phyloP scores from a whole-genome alignment of 2,888 invertebrate species.

The Mystacides longicornis region DNA sequence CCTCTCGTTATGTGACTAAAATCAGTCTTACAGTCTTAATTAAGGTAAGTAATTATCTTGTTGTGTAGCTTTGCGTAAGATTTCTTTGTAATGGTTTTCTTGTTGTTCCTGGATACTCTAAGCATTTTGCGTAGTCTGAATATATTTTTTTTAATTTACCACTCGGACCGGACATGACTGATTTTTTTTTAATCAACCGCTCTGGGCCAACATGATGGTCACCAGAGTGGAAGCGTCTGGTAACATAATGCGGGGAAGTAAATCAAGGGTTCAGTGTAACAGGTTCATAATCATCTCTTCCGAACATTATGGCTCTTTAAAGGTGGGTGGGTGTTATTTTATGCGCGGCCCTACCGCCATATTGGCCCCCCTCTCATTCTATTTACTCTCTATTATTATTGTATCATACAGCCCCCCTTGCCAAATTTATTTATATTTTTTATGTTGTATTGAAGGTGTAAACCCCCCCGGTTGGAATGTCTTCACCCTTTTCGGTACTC shows the following conservation, averaged over 20 bases:
- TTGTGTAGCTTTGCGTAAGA: too few relatives aligned
- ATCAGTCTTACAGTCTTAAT: too few relatives aligned
- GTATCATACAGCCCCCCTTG: too few relatives aligned
- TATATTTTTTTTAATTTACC: not conserved
- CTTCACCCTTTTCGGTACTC: too few relatives aligned
- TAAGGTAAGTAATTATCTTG: too few relatives aligned
- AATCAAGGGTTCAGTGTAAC: not conserved
- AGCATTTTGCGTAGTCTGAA: not conserved
- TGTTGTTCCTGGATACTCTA: not conserved
- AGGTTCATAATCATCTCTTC: constrained; percentile 1
- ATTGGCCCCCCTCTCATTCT: too few relatives aligned
- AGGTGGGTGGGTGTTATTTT: not conserved
- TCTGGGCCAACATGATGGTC: not conserved
- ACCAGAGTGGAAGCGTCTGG: not conserved
- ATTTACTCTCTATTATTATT: too few relatives aligned
- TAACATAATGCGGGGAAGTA: not conserved
- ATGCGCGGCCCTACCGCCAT: not conserved
- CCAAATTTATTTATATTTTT: too few relatives aligned
- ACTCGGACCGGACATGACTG: not conserved
- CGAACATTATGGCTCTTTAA: constrained; percentile 1
- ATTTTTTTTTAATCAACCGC: not conserved
- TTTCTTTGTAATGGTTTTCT: too few relatives aligned
- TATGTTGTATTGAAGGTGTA: too few relatives aligned
- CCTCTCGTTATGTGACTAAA: too few relatives aligned
- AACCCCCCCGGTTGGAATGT: too few relatives aligned